Evolutionary conservation across 2,113 vertebrate genomes (phyloP), one percentile per base, ranked within the genome.

Genomic region (Phaethornis superciliosus): DNA sequence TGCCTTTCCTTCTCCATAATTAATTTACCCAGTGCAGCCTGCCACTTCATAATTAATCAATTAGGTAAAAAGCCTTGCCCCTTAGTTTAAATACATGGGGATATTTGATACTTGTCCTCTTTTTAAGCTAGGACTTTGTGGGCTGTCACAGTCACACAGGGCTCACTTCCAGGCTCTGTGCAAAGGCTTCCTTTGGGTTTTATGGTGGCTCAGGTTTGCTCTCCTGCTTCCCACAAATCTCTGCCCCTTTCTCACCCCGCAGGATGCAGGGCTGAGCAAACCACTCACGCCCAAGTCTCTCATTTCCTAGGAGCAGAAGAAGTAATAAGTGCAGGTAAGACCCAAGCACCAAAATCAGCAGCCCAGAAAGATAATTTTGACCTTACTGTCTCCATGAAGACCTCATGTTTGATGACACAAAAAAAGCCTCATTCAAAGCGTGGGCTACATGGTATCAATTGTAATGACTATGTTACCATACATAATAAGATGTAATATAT

Each of bases 21-120:
- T 85, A 91, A 91, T 77, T 81, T n/a, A 42, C 40, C 71, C 76
- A 63, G 10, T 40, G 60, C 70, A 91, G 65, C 46, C 60, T 85
- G 35, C 51, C 72, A 46, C 17, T 78, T 71, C 37, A 15, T 88
- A 68, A 90, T 88, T 85, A 64, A 85, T 90, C 75, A 85, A 59
- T 77, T 58, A 93, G 65, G 84, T 54, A 44, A 64, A 86, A 91
- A 78, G 55, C 10, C 32, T 78, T 55, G 33, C 32, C 49, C 55
- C 20, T 40, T 91, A 54, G 72, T 37, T 77, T 37, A 72, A 85
- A 64, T 55, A 49, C 21, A 26, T 27, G 1, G 4, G 54, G 60
- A 37, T 54, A 63, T 55, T 78, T 59, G 49, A 44, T 64, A 40
- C 11, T 49, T 40, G 14, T 33, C 64, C 60, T 40, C 44, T 30